Base-by-base conservation (phyloP, 2,113 vertebrate genomes). In the Eurystomus gularis region DNA sequence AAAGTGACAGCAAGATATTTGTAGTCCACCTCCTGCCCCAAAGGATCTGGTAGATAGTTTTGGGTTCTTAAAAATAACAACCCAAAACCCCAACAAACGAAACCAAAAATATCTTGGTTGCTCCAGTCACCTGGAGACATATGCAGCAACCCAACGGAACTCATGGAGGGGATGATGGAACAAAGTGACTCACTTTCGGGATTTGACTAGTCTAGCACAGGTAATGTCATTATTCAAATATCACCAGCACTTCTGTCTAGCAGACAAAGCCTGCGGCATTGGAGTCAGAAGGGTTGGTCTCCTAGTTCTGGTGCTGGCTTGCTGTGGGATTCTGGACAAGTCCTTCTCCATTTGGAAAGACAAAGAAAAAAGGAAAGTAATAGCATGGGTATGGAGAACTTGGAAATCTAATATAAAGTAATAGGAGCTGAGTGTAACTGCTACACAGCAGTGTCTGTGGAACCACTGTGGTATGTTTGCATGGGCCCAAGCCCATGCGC, bases 401-500 rank as follows among this genome's bases (percentile, higher is more conserved):
- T 94, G 92, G 69, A 90, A 84, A 86, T 88, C 37, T 33, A 57
- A 23, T 75, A 44, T 72, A 57, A 94, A 76, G 44, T 44, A n/a
- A 92, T 79, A 76, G 49, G 17, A 91, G 8, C 52, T 55, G 77
- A 94, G 55, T 48, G 54, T 35, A 80, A 49, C 10, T 73, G 66
- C 68, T 91, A 70, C 51, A 69, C 18, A 88, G 14, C 51, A 58
- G 60, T 52, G 86, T 69, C 86, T 88, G 35, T 81, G 83, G 80
- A 88, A 93, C 55, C 72, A 39, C 51, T 83, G 86, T 71, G 80
- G 68, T 84, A 88, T 88, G 83, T 94, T 94, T 97, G 91, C 79
- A 90, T 54, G 91, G 75, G 76, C 86, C 64, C 60, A 35, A 75
- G 86, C 82, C 92, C 80, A 83, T 29, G 17, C 2, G 20, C 7